Conservation (phyloP, 2,113 vertebrate genomes). For the Lophius piscatorius region DNA sequence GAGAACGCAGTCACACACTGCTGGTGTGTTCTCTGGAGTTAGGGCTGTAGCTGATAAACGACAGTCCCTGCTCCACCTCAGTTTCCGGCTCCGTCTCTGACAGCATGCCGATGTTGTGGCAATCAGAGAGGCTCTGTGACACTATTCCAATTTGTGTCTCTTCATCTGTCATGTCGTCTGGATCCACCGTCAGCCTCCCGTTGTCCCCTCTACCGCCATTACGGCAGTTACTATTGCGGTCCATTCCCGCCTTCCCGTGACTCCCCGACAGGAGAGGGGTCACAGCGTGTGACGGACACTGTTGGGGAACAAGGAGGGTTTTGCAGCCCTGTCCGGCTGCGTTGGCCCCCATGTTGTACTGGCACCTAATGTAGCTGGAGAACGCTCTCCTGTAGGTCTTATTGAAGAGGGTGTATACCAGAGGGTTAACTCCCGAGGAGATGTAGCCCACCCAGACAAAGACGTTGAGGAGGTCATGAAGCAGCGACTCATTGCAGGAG, state of each 20-base stretch:
- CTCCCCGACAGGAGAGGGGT: constrained; percentile 76
- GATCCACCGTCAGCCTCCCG: constrained; percentile 57
- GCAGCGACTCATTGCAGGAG: constrained; percentile 86
- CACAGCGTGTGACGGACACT: constrained; percentile 85
- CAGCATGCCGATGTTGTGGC: constrained; percentile 43
- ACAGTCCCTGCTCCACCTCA: constrained; percentile 84
- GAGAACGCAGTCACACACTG: constrained; percentile 82
- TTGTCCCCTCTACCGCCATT: constrained; percentile 62
- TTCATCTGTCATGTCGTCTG: constrained; percentile 67
- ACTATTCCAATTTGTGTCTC: constrained; percentile 50
- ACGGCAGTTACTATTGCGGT: constrained; percentile 86
- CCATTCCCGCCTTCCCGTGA: constrained; percentile 79
- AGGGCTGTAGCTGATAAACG: constrained; percentile 84
- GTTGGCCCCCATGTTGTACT: constrained; percentile 74
- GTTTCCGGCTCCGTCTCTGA: constrained; percentile 83
- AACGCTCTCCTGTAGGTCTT: constrained; percentile 95
- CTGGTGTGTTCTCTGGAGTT: constrained; percentile 88
- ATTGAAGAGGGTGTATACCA: constrained; percentile 98
- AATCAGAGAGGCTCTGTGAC: constrained; percentile 51
- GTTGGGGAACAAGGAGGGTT: constrained; percentile 73
- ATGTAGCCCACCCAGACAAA: constrained; percentile 99
- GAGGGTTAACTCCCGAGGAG: constrained; percentile 94
- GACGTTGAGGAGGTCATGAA: constrained; percentile 91
- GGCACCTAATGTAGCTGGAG: constrained; percentile 93
- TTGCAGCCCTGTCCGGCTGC: constrained; percentile 54